phyloP scores from a whole-genome alignment of 35 echinoderm and acorn worm species.

The Heliocidaris tuberculata region DNA sequence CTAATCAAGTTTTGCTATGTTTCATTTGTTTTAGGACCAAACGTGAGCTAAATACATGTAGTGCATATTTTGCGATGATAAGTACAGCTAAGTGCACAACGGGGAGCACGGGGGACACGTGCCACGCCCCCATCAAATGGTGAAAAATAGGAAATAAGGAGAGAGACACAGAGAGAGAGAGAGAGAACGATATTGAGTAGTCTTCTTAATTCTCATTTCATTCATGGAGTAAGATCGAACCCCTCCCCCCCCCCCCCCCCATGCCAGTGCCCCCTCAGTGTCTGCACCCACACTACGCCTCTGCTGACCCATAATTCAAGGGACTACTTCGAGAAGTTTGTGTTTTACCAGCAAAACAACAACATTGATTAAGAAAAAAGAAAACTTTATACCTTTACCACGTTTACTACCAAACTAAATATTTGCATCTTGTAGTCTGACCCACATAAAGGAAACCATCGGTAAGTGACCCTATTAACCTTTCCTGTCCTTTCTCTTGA shows the following conservation, averaged over 20 bases:
- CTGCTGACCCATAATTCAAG: neutral
- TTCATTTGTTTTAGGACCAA: neutral
- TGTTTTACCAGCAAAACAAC: neutral
- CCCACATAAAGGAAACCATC: neutral
- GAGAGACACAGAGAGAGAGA: too few relatives aligned
- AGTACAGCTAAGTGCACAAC: too few relatives aligned
- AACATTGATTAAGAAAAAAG: neutral
- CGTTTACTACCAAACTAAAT: neutral
- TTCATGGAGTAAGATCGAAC: too few relatives aligned
- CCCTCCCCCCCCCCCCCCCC: too few relatives aligned
- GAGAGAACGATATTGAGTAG: too few relatives aligned
- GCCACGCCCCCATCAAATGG: too few relatives aligned
- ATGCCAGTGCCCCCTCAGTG: too few relatives aligned
- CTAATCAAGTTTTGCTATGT: neutral
- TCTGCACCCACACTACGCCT: too few relatives aligned
- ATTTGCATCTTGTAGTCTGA: neutral
- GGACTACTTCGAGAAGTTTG: neutral
- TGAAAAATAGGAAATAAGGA: too few relatives aligned
- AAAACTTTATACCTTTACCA: neutral
- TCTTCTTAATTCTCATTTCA: too few relatives aligned
- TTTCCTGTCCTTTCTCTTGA: neutral
- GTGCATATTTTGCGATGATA: neutral
- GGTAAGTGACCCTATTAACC: neutral
- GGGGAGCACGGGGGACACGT: too few relatives aligned
- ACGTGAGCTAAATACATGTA: neutral